These are phyloP conservation scores for Scrobipalpa costella DNA, from an alignment of 2,888 invertebrate genomes.

Conservation along the genomic window DNA sequence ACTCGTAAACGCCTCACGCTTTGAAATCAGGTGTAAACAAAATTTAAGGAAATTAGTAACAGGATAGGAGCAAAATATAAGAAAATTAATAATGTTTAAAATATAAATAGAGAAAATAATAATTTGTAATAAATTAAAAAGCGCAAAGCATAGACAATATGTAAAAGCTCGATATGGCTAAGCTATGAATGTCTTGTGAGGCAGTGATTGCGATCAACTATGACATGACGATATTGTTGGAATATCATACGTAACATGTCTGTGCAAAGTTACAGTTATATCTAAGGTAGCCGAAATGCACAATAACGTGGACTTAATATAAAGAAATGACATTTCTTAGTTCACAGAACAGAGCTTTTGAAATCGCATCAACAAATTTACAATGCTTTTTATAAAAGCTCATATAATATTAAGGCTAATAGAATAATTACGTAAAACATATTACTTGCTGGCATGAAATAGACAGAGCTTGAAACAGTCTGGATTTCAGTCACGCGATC, in stretches of 20 bases:
- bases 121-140: conserved; percentile 68
- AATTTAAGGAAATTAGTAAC: conserved; percentile 26
- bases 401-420: not conserved
- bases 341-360: conserved; percentile 18
- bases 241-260: conserved; percentile 25
- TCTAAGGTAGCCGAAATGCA: conserved; percentile 22
- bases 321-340: conserved; percentile 3
- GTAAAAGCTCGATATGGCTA: conserved; percentile 72
- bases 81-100: conserved; percentile 54
- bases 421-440: not conserved
- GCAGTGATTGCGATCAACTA: conserved; percentile 78
- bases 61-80: conserved; percentile 48
- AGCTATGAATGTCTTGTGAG: conserved; percentile 81
- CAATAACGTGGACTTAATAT: conserved; percentile 18
- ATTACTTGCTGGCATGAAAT: not conserved
- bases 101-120: conserved; percentile 51
- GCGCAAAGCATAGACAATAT: conserved; percentile 74
- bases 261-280: conserved; percentile 28
- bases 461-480: not conserved
- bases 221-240: conserved; percentile 50
- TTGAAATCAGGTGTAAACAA: conserved; percentile 38
- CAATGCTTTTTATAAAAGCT: not conserved
- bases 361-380: conserved; percentile 15
- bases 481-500: conserved; percentile 3
- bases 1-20: conserved; percentile 50